phyloP scores from a whole-genome alignment of 2,113 vertebrate genomes.

The Oryzias woworae region DNA sequence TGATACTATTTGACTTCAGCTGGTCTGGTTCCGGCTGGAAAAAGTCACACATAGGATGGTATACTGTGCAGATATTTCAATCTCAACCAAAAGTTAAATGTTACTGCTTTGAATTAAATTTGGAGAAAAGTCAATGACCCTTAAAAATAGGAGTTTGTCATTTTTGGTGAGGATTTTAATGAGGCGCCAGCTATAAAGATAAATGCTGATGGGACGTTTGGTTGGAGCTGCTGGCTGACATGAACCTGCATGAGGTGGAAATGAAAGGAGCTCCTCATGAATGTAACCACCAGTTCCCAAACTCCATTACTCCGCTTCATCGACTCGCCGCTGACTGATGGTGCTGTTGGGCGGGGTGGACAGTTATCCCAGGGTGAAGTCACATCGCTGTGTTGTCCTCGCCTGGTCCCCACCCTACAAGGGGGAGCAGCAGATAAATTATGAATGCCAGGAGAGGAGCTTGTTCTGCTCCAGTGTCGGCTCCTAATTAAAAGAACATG shows the following conservation, averaged over 20 bases:
- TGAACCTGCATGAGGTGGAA: background rate
- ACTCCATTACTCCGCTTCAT: background rate
- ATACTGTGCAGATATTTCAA: background rate
- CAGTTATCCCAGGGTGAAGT: background rate
- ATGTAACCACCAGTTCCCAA: no score
- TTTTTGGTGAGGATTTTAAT: background rate
- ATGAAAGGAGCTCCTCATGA: no score
- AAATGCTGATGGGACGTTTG: background rate
- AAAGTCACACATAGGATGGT: no score
- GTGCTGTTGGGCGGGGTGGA: background rate
- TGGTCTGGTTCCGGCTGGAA: no score
- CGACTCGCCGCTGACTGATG: background rate
- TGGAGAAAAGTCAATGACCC: background rate
- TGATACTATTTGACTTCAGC: no score
- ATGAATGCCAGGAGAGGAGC: constrained; percentile 46
- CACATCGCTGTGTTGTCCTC: constrained; percentile 16
- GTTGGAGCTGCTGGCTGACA: background rate
- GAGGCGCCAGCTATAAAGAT: constrained; percentile 5
- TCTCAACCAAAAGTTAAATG: background rate
- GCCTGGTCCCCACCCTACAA: constrained; percentile 30
- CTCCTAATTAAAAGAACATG: constrained; percentile 49
- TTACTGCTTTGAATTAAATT: background rate
- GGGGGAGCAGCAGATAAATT: constrained; percentile 46
- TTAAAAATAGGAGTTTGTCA: background rate
- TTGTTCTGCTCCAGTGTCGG: constrained; percentile 28